Evolutionary conservation across 2,888 invertebrate genomes (phyloP), one percentile per base, ranked within the genome.

Genomic region (Agrypnus murinus): DNA sequence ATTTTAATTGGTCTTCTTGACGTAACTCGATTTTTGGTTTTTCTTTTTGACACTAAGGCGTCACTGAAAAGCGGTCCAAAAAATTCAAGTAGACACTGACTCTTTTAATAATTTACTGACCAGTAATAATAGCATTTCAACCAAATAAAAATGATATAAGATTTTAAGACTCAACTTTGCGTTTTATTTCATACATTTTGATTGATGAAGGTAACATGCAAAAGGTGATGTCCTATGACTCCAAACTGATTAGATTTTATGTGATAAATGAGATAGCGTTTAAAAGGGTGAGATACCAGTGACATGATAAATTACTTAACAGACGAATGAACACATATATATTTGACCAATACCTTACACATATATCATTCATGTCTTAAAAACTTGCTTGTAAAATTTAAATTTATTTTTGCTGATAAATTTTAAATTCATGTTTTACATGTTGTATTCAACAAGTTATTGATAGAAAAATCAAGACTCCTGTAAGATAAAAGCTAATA

Each of bases 201-300:
- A 69, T 69, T 69, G 69, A 69, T 69, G 69, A 69, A 45, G 34
- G 43, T 38, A 59, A 59, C 64, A 65, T 34, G 25, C 60, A 50
- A 65, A 15, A 69, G 43, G 53, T 65, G 65, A 69, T 59, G 65
- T 58, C 57, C 60, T 69, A 14, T 65, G 69, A 69, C 65, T 59
- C 65, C 65, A 48, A 34, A 43, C 50, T 69, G 69, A 69, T 69
- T 69, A 62, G 59, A 36, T 69, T 69, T 65, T 60, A 65, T 60
- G 69, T 69, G 64, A 69, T 69, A 69, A 69, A 69, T 69, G 69
- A 69, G 69, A 69, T 69, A 69, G 65, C 65, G 69, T 65, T 69
- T 65, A 69, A 65, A 63, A 62, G 69, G 65, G 69, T 69, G 65
- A 65, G 53, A 65, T 65, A 69, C 38, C 60, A 53, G 69, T 60